Conservation (phyloP, 1,140 invertebrate species). For the Bilobella aurantiaca region DNA sequence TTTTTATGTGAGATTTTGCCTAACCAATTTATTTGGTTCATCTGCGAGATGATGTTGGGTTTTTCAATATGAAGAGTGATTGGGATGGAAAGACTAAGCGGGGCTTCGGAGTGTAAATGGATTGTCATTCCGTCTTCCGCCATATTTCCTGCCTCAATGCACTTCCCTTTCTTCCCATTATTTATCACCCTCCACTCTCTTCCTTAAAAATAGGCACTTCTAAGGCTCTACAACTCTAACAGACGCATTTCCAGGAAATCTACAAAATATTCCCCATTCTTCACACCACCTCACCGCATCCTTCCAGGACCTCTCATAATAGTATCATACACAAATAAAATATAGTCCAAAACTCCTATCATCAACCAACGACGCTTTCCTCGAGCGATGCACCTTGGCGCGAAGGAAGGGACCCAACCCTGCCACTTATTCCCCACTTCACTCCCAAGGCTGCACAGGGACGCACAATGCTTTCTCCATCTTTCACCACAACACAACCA, state of each 20-base stretch:
- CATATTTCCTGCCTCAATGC: slow-evolving; percentile 14
- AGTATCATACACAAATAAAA: background rate
- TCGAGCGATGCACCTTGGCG: too few relatives aligned
- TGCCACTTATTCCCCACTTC: too few relatives aligned
- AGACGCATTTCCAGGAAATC: background rate
- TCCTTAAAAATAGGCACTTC: background rate
- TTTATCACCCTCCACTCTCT: slow-evolving; percentile 10
- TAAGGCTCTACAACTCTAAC: too few relatives aligned
- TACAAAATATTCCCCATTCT: background rate
- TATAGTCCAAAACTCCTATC: background rate
- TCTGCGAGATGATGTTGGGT: background rate
- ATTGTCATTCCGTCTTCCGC: background rate
- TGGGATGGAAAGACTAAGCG: slow-evolving; percentile 1
- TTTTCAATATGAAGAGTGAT: slow-evolving; percentile 7
- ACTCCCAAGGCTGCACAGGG: too few relatives aligned
- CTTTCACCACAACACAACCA: background rate
- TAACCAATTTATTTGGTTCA: background rate
- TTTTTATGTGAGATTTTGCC: too few relatives aligned
- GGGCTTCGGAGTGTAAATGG: slow-evolving; percentile 1
- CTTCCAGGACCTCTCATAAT: background rate
- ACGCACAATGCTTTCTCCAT: background rate
- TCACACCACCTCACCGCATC: background rate
- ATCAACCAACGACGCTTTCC: too few relatives aligned
- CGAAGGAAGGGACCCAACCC: too few relatives aligned
- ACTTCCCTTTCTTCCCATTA: slow-evolving; percentile 11